phyloP scores from a whole-genome alignment of 2,797 vertebrate genomes.

The Acrocephalus scirpaceus region DNA sequence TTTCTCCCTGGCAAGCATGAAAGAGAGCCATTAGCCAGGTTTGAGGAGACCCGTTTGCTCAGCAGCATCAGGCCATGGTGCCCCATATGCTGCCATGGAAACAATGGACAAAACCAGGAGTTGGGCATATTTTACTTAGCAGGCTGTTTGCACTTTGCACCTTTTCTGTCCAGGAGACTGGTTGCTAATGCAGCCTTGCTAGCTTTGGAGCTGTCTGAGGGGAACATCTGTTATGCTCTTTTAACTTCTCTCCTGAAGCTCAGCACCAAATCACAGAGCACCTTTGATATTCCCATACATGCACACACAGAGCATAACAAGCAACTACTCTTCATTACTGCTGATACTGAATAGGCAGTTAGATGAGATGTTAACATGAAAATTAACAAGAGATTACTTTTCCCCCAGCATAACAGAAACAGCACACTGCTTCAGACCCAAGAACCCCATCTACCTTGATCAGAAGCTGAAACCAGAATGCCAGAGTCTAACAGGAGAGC shows the following conservation, averaged over 20 bases:
- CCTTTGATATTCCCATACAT: neutral
- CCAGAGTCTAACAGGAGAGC: neutral
- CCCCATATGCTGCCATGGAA: neutral
- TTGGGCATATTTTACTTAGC: neutral
- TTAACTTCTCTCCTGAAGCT: neutral
- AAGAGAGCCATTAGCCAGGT: neutral
- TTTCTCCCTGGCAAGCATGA: neutral
- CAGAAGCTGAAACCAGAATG: neutral
- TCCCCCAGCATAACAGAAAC: neutral
- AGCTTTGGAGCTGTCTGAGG: neutral
- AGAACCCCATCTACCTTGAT: neutral
- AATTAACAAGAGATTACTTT: neutral
- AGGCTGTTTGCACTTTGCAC: neutral
- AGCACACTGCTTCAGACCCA: accelerated
- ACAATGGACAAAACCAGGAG: neutral
- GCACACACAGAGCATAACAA: neutral
- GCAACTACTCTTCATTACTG: neutral
- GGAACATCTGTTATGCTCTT: neutral
- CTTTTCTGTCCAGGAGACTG: neutral
- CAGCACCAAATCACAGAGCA: neutral
- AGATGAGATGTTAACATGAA: neutral
- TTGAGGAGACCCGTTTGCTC: neutral
- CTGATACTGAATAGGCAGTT: neutral
- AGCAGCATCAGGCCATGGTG: neutral
- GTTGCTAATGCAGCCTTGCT: neutral